phyloP scores from a whole-genome alignment of 2,888 invertebrate species.

The Archips xylosteana region DNA sequence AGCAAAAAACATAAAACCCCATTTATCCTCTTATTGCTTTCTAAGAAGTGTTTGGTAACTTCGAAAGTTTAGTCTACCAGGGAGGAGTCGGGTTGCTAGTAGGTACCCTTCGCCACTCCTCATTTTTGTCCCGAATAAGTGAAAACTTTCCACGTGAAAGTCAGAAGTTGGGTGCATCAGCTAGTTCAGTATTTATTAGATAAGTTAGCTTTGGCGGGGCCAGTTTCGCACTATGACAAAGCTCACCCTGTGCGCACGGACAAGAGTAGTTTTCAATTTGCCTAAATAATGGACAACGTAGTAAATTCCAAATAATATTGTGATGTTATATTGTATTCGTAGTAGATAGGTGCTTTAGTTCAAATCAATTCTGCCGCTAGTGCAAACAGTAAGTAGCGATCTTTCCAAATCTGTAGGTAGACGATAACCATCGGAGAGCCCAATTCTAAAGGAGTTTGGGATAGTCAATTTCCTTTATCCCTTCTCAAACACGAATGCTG shows the following conservation, averaged over 20 bases:
- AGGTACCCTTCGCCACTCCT: no score
- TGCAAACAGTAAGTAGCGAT: constrained; percentile 2
- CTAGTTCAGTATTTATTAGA: not conserved
- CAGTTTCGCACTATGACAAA: not conserved
- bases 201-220: not conserved
- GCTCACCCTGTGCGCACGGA: not conserved
- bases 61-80: no score
- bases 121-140: no score
- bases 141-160: no score
- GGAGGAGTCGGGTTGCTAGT: no score
- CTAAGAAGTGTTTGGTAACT: no score
- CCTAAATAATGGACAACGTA: not conserved
- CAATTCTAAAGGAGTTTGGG: constrained; percentile 5
- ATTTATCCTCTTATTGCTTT: no score
- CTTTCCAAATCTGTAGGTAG: constrained; percentile 2
- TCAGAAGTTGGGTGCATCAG: not conserved
- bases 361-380: not conserved
- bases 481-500: constrained; percentile 25
- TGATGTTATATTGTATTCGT: not conserved
- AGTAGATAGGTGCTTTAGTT: not conserved
- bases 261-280: not conserved
- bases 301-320: not conserved
- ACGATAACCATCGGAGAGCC: constrained; percentile 10
- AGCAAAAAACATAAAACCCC: no score
- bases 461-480: constrained; percentile 6